Evolutionary conservation across 1,140 invertebrate species (phyloP).

Genomic region (Drosophila funebris): DNA sequence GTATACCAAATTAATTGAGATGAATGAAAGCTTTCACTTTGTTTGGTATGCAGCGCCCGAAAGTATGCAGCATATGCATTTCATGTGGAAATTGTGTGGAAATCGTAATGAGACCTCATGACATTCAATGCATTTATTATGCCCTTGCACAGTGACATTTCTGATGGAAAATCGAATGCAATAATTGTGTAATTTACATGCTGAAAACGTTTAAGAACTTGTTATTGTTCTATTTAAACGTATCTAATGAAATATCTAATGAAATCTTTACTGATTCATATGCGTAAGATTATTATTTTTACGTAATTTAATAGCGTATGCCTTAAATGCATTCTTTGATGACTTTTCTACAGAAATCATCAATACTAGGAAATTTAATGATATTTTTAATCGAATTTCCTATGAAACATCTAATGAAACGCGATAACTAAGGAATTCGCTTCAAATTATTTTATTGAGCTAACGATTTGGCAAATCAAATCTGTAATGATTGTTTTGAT

Average conservation of each 20-base stretch:
- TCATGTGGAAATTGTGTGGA: conserved; percentile 3
- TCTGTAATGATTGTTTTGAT: no score
- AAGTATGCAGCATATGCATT: conserved; percentile 23
- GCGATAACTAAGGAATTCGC: no score
- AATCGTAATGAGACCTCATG: neutral
- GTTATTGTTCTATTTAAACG: no score
- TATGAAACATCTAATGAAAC: neutral
- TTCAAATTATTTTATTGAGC: no score
- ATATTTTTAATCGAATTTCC: no score
- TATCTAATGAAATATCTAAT: no score
- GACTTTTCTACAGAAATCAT: neutral
- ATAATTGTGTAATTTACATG: neutral
- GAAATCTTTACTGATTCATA: no score
- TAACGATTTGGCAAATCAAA: no score
- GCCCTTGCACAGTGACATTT: neutral
- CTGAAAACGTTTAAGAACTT: neutral
- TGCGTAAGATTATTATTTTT: no score
- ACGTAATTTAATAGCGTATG: no score
- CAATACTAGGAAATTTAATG: neutral
- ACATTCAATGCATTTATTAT: conserved; percentile 2
- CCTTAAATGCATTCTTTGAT: no score
- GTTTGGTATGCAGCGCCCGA: neutral
- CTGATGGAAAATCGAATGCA: neutral
- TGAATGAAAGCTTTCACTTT: neutral
- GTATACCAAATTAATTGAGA: neutral